Conservation (phyloP, 2,888 invertebrate genomes). For the Andrena haemorrhoa region DNA sequence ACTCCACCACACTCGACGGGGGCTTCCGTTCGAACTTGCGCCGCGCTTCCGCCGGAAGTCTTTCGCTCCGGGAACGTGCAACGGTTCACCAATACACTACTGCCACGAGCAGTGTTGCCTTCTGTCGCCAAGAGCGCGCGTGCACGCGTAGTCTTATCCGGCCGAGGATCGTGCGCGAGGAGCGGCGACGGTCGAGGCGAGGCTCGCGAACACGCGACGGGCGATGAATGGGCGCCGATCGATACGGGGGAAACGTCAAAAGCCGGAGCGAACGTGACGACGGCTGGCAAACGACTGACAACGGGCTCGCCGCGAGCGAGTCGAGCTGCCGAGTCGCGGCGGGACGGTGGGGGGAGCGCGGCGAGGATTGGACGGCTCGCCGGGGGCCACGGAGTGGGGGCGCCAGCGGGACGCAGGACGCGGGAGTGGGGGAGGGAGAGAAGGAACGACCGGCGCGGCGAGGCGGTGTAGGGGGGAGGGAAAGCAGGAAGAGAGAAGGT, state of each 20-base stretch:
- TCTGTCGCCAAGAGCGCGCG: neutral
- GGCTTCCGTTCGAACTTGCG: conserved; percentile 17
- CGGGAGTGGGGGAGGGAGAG: conserved; percentile 8
- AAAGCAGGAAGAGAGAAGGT: conserved; percentile 75
- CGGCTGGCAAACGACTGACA: conserved; percentile 80
- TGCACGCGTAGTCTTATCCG: neutral
- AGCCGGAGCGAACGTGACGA: conserved; percentile 43
- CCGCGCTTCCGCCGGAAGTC: conserved; percentile 23
- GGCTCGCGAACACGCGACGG: conserved; percentile 11
- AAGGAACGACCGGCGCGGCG: conserved; percentile 37
- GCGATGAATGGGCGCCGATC: conserved; percentile 24
- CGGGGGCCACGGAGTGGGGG: conserved; percentile 19
- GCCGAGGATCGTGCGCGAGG: neutral
- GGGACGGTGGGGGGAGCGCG: conserved; percentile 21
- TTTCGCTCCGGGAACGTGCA: neutral
- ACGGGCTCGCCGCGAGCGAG: conserved; percentile 70
- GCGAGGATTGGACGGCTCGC: conserved; percentile 28
- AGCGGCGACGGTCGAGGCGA: neutral
- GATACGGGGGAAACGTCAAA: conserved; percentile 39
- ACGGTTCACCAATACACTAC: neutral
- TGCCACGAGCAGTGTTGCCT: too few species aligned
- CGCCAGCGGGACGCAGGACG: conserved; percentile 28
- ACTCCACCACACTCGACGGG: conserved; percentile 7
- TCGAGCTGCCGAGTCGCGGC: conserved; percentile 41
- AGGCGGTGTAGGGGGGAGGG: conserved; percentile 61